Base-by-base conservation (phyloP, 2,888 invertebrate genomes). In the Drosophila neotestacea region DNA sequence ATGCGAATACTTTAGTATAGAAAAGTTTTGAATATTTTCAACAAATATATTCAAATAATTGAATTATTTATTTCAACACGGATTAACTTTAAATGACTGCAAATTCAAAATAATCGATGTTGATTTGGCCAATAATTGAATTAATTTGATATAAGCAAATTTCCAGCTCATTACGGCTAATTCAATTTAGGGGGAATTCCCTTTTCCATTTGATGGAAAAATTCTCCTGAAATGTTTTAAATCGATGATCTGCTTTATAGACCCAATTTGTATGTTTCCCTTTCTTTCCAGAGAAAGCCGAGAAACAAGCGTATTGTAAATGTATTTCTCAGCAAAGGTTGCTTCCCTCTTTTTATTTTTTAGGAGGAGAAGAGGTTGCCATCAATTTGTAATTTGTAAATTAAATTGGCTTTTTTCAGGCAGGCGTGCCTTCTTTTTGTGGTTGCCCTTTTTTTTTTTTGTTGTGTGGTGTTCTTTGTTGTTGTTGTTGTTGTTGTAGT, bases 371-470 rank as follows among this genome's bases (percentile, higher is more conserved):
- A 4, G 32, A 10, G 54, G 42, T 11, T 13, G 0, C 56, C 82
- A 83, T 79, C 81, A 83, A 74, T 74, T 86, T 81, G 86, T 86
- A 81, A 83, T 86, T 83, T 83, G 85, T 75, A 84, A 81, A 86
- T 83, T 71, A 84, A 83, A 83, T 86, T 86, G 84, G 58, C 34
- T 58, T 70, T 79, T 77, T 83, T 46, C 30, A 39, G 60, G 36
- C 16, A 34, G 76, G 73, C 61, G 44, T 56, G 44, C 56, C 62
- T 73, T 70, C 61, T 58, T 58, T 60, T 63, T 63, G 60, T 16
- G 66, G 51, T 54, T 55, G n/a, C 38, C 36, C 30, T 30, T n/a
- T 59, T 62, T 38, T 44, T 32, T 32, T 6, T 32, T 32, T 52
- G 50, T 28, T 28, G 27, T 32, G 30, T 16, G 27, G 13, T 16